A percentile compares a stretch with the other conserved stretches of the same genome.
Evolutionary conservation across 1,140 invertebrate species (phyloP).

Genomic region (Drosophila fuyamai): DNA sequence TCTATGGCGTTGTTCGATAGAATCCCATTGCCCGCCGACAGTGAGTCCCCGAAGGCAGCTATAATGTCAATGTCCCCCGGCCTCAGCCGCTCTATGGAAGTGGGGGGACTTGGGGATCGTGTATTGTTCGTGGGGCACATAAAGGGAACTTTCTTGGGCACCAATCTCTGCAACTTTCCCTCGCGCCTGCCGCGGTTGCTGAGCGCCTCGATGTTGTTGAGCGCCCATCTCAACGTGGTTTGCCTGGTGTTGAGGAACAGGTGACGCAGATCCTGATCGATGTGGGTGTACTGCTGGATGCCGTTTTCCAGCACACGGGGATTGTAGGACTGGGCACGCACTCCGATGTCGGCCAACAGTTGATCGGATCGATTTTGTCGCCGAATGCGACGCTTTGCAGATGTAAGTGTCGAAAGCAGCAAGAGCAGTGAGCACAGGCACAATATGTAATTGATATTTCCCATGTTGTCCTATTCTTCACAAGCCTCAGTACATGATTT

Average conservation of each 20-base stretch:
- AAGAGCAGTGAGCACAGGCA: neutral
- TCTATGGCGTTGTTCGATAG: conserved; percentile 63
- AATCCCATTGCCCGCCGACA: conserved; percentile 88
- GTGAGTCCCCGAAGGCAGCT: conserved; percentile 89
- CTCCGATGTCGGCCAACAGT: conserved; percentile 54
- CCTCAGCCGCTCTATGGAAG: conserved; percentile 85
- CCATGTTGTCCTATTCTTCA: neutral
- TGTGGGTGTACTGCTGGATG: conserved; percentile 50
- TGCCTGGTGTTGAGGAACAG: conserved; percentile 41
- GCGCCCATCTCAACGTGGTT: conserved; percentile 29
- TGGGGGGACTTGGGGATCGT: conserved; percentile 84
- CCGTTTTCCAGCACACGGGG: conserved; percentile 27
- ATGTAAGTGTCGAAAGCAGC: neutral
- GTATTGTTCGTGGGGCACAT: conserved; percentile 63
- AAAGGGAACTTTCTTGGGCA: conserved; percentile 43
- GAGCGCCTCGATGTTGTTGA: conserved; percentile 40
- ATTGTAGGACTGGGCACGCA: conserved; percentile 37
- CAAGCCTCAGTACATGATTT: neutral
- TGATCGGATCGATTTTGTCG: conserved; percentile 57
- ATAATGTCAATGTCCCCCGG: conserved; percentile 90
- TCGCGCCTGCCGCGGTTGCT: conserved; percentile 28
- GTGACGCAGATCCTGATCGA: conserved; percentile 49
- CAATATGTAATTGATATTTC: neutral
- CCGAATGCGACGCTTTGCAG: conserved; percentile 13
- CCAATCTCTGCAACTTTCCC: conserved; percentile 59